These are phyloP conservation scores for Tubulanus polymorphus DNA, from an alignment of 2,888 invertebrate species.

Conservation along the genomic window DNA sequence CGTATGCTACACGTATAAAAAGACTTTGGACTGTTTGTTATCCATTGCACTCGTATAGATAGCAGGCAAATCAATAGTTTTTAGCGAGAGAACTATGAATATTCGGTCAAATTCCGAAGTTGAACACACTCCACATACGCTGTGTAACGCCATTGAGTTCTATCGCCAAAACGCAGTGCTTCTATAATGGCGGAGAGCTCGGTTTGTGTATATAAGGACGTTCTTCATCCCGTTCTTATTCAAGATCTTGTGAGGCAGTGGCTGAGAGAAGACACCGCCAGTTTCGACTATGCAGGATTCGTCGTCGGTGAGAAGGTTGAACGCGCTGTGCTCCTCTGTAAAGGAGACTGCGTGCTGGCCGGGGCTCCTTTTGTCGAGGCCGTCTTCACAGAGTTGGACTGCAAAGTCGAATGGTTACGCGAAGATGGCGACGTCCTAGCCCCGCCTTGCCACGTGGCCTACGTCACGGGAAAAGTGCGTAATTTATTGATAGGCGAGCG, in stretches of 20 bases:
- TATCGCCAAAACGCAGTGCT: too few relatives aligned
- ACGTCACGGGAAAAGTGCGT: constrained; percentile 46
- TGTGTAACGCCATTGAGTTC: too few relatives aligned
- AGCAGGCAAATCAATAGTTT: too few relatives aligned
- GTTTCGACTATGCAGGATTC: constrained; percentile 50
- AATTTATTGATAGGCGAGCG: constrained; percentile 53
- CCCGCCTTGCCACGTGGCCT: constrained; percentile 35
- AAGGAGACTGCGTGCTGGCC: constrained; percentile 49
- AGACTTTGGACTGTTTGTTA: too few relatives aligned
- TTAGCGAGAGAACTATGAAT: too few relatives aligned
- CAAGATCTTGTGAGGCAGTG: constrained; percentile 40
- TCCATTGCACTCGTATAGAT: too few relatives aligned
- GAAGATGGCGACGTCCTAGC: constrained; percentile 42
- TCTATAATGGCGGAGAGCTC: too few relatives aligned
- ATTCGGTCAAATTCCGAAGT: too few relatives aligned
- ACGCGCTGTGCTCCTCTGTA: constrained; percentile 40
- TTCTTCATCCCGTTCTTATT: constrained; percentile 47
- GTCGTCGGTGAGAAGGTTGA: constrained; percentile 49
- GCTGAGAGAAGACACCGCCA: constrained; percentile 48
- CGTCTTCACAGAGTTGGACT: constrained; percentile 49
- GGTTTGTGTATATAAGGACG: too few relatives aligned
- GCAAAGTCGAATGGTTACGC: constrained; percentile 45
- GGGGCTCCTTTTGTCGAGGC: constrained; percentile 54
- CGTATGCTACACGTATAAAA: too few relatives aligned
- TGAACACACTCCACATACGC: too few relatives aligned